Evolutionary conservation across 2,113 vertebrate genomes (phyloP).

Genomic region (Carollia perspicillata): DNA sequence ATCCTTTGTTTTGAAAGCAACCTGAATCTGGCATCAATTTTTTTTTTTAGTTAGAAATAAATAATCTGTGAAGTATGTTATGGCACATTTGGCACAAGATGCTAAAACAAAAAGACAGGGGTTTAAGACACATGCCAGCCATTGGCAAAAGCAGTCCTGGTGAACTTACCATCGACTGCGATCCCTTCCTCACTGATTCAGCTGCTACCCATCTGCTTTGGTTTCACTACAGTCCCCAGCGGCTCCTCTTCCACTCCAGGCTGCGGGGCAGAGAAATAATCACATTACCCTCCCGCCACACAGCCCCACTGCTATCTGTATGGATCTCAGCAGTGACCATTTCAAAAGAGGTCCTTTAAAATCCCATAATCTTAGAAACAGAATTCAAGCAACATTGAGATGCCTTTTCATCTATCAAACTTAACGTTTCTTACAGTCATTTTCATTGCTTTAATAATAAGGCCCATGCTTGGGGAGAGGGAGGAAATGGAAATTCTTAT

Average conservation of each 20-base stretch:
- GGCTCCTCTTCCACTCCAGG: not conserved
- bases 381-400: not conserved
- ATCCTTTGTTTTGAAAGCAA: constrained; percentile 61
- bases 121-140: constrained; percentile 10
- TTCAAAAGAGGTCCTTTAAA: not conserved
- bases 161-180: not conserved
- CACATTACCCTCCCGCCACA: not conserved
- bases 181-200: not conserved
- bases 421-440: not conserved
- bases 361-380: not conserved
- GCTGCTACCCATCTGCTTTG: constrained; percentile 1
- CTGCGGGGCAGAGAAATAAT: not conserved
- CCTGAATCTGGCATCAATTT: constrained; percentile 55
- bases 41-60: constrained; percentile 9
- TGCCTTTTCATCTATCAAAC: not conserved
- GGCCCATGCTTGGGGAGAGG: not conserved
- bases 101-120: constrained; percentile 19
- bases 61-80: constrained; percentile 39
- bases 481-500: not conserved
- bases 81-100: constrained; percentile 8
- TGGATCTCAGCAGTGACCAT: not conserved
- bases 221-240: not conserved
- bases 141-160: not conserved
- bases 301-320: not conserved
- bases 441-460: not conserved